These are phyloP conservation scores for Galbula dea DNA, from an alignment of 2,113 vertebrate species.

Conservation along the genomic window DNA sequence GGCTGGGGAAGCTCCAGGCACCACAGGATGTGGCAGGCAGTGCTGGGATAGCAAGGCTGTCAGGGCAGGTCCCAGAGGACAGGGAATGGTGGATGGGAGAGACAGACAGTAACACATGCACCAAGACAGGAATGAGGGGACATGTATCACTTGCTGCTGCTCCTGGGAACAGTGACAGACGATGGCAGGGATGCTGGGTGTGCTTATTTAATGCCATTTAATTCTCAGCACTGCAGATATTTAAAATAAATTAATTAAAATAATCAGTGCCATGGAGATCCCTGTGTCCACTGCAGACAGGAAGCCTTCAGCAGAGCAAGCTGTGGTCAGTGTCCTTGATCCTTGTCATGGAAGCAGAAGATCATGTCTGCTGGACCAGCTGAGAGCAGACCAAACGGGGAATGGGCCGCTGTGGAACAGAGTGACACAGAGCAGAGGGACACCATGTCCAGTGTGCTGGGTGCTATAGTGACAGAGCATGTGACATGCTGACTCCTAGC, in stretches of 20 bases:
- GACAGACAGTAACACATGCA: fast-evolving
- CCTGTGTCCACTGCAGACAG: neutral
- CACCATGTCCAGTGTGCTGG: neutral
- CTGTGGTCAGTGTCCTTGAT: neutral
- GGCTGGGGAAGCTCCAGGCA: neutral
- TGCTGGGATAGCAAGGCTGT: neutral
- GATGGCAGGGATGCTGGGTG: no score
- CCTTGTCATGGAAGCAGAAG: neutral
- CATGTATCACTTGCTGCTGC: neutral
- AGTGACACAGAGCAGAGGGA: neutral
- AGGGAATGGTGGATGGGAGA: neutral
- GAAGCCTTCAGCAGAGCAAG: neutral
- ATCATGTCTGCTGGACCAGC: neutral
- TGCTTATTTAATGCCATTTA: neutral
- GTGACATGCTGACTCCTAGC: neutral
- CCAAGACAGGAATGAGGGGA: neutral
- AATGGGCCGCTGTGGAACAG: neutral
- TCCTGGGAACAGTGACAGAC: neutral
- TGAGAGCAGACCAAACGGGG: neutral
- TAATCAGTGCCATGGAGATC: neutral
- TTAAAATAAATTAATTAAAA: neutral
- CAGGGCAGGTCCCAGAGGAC: neutral
- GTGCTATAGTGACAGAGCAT: neutral
- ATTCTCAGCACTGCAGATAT: neutral
- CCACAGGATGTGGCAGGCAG: fast-evolving